Evolutionary conservation across 1,140 invertebrate species (phyloP), one percentile per base, ranked within the genome.

Genomic region (Bombyx mandarina): DNA sequence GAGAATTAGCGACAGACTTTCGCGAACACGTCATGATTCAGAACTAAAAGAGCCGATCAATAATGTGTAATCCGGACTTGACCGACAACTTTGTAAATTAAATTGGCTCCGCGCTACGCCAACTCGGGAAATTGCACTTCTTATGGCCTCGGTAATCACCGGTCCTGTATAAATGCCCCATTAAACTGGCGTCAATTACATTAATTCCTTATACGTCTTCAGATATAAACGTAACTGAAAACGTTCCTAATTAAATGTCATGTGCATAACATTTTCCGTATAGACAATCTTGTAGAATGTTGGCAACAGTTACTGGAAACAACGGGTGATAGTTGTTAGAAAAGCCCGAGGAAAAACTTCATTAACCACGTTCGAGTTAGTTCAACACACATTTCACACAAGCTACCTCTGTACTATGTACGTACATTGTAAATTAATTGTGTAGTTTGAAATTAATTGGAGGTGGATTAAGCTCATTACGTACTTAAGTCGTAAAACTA

Each of bases 141-240:
- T 74, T 79, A 75, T 69, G 68, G 73, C 61, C 66, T 62, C 64
- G 58, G 71, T 72, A 75, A 76, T 78, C 77, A 73, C 63, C 65
- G 60, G 66, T 62, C 51, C 70, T 58, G 73, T 78, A 78, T 77
- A 76, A 75, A 76, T 65, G 71, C 73, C 65, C 75, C 71, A 78
- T 76, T 82, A 79, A 80, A 74, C 67, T 65, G 60, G 73, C 72
- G 75, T 79, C 73, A 82, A 80, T 82, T 80, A 79, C 69, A 73
- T 75, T 72, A 71, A 73, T 75, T 71, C 76, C 73, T 73, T 79
- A 70, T 76, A 79, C 69, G 73, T 70, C 65, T 56, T 54, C 53
- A 67, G 63, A 61, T 67, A 72, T 68, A 72, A 68, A 68, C 61
- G 62, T 68, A 63, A 64, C 63, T 63, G 53, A 58, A 57, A 61